Percentiles rank a stretch among this genome's conserved stretches.
These are phyloP conservation scores for Diphyllodes magnificus DNA, from an alignment of 2,113 vertebrate species.

Conservation along the genomic window DNA sequence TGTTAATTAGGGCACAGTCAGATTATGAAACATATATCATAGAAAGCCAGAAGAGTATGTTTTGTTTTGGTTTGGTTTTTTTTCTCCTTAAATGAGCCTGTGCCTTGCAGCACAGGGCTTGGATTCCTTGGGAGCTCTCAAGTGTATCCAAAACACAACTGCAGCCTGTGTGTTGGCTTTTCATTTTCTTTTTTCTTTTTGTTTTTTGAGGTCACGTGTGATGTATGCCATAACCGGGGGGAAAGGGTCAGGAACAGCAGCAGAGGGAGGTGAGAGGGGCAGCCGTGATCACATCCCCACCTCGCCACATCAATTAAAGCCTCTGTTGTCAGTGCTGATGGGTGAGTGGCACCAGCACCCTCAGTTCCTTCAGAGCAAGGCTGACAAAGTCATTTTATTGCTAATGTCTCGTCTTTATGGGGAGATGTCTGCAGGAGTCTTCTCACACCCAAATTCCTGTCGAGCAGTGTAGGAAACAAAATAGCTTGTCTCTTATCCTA, in stretches of 20 bases:
- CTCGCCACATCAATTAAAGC: neutral
- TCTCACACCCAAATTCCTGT: neutral
- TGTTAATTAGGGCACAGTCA: neutral
- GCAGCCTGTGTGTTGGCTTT: neutral
- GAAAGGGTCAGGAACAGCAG: neutral
- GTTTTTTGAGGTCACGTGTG: neutral
- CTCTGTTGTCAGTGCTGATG: neutral
- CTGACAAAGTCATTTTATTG: neutral
- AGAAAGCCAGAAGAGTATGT: neutral
- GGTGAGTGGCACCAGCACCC: neutral
- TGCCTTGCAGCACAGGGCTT: neutral
- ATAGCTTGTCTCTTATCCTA: neutral
- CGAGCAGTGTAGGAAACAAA: neutral
- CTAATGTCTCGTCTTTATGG: neutral
- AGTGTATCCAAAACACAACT: neutral
- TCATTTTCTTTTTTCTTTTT: neutral
- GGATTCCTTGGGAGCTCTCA: constrained; percentile 16
- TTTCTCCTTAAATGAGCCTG: neutral
- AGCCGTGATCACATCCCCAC: neutral
- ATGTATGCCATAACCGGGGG: neutral
- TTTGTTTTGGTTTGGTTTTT: neutral
- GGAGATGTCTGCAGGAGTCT: neutral
- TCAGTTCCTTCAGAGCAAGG: neutral
- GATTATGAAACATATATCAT: neutral
- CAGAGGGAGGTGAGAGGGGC: neutral